phyloP scores from a whole-genome alignment of 1,140 invertebrate species.

The Triops longicaudatus region DNA sequence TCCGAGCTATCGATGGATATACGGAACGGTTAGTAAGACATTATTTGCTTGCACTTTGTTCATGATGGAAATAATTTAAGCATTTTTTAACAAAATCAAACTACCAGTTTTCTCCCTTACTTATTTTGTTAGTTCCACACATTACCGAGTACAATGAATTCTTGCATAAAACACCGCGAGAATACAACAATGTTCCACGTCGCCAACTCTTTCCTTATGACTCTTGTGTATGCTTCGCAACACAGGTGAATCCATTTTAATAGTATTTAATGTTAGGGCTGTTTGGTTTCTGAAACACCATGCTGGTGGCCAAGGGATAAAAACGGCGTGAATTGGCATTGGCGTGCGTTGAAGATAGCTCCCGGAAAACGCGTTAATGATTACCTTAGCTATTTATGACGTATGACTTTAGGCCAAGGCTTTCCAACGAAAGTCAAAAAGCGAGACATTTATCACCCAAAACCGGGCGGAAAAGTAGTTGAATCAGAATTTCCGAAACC shows the following conservation, averaged over 20 bases:
- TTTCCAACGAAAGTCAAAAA: not conserved
- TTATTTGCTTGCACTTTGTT: no score
- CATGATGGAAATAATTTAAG: no score
- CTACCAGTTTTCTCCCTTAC: no score
- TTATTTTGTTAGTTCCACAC: no score
- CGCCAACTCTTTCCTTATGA: not conserved
- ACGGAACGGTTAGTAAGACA: no score
- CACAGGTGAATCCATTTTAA: not conserved
- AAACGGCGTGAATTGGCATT: slow-evolving; percentile 5
- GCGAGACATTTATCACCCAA: not conserved
- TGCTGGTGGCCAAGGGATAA: slow-evolving; percentile 5
- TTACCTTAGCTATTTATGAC: slow-evolving; percentile 8
- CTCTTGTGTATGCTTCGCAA: not conserved
- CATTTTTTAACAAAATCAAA: no score
- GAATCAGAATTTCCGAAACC: not conserved
- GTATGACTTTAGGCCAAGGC: not conserved
- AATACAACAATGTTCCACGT: not conserved
- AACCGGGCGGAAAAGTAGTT: not conserved
- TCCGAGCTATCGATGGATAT: no score
- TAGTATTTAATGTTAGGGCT: not conserved
- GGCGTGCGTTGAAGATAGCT: slow-evolving; percentile 14
- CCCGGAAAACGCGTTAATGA: slow-evolving; percentile 7
- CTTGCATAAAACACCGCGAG: not conserved
- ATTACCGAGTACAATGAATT: no score
- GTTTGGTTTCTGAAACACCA: not conserved